Conservation (phyloP, 2,113 vertebrate genomes). For the Stercorarius parasiticus region DNA sequence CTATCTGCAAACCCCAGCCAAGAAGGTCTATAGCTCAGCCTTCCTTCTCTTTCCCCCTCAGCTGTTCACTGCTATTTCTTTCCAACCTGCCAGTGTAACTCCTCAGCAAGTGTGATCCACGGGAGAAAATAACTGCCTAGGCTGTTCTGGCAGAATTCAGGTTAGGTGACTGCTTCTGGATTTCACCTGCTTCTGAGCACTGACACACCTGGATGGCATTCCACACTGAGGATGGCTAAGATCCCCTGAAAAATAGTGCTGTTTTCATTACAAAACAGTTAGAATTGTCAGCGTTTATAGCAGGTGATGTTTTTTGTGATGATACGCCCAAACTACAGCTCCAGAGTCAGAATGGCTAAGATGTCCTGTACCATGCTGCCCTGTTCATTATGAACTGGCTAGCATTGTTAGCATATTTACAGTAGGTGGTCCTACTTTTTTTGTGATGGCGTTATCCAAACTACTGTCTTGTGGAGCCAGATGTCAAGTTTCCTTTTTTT, state of each 20-base stretch:
- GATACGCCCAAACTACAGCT: neutral
- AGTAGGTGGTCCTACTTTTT: neutral
- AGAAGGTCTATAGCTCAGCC: neutral
- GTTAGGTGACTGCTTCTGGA: neutral
- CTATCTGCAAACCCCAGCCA: neutral
- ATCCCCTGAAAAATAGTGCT: neutral
- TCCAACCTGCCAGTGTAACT: neutral
- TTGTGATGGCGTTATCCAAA: neutral
- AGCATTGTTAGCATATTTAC: neutral
- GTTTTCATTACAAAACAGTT: neutral
- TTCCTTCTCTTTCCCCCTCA: neutral
- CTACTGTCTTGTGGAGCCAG: neutral
- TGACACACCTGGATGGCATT: neutral
- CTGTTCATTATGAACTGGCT: neutral
- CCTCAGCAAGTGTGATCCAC: neutral
- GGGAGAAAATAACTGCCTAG: neutral
- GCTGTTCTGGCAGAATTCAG: neutral
- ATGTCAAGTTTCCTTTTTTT: neutral
- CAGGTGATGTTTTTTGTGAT: neutral
- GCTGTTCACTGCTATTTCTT: neutral
- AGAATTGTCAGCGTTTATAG: neutral
- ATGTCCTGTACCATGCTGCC: fast-evolving
- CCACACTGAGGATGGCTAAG: fast-evolving
- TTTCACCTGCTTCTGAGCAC: neutral
- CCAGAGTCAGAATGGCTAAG: neutral